Evolutionary conservation across 2,888 invertebrate genomes (phyloP).

Genomic region (Eristalis pertinax): DNA sequence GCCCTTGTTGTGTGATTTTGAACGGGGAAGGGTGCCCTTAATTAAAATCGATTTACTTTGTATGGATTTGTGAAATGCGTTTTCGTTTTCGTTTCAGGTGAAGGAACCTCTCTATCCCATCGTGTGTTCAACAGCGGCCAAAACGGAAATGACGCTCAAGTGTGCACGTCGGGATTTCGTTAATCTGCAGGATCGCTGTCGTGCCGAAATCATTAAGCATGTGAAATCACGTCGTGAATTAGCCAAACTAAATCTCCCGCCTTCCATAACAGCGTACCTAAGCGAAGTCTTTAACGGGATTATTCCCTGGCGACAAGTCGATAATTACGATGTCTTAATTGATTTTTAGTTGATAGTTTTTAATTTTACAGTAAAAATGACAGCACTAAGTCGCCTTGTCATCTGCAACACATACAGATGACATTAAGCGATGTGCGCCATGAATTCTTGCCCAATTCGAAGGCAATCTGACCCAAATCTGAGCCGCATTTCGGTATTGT

Average conservation of each 20-base stretch:
- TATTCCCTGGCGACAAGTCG: constrained; percentile 79
- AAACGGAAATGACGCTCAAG: constrained; percentile 87
- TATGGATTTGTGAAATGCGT: no score
- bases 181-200: constrained; percentile 86
- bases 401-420: constrained; percentile 59
- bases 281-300: constrained; percentile 83
- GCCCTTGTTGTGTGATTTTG: no score
- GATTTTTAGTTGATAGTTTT: constrained; percentile 74
- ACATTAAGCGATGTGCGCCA: constrained; percentile 11
- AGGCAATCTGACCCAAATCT: background rate
- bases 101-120: constrained; percentile 86
- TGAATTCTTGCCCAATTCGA: background rate
- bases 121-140: constrained; percentile 88
- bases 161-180: constrained; percentile 85
- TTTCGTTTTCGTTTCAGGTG: constrained; percentile 76
- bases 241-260: constrained; percentile 84
- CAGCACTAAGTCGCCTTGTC: background rate
- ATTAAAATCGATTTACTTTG: no score
- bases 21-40: no score
- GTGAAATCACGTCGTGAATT: constrained; percentile 82
- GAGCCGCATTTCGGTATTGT: no score
- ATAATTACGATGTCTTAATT: constrained; percentile 80
- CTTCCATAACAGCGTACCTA: constrained; percentile 83
- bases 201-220: constrained; percentile 84
- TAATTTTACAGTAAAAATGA: background rate